Base-by-base conservation (phyloP, 2,888 invertebrate species). In the Pterostichus niger region DNA sequence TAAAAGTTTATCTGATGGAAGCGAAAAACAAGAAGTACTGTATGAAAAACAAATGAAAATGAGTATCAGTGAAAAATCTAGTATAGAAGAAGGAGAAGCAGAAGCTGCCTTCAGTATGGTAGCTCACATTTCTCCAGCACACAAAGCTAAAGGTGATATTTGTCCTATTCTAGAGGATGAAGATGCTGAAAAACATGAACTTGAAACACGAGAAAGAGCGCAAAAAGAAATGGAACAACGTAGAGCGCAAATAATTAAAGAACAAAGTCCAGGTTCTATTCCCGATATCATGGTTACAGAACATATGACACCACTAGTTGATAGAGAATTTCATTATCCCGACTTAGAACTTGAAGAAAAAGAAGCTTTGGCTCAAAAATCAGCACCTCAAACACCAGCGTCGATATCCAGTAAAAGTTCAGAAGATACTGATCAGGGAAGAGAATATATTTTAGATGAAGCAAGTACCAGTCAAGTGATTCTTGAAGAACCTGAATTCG, bases 401-500 rank as follows among this genome's bases (percentile, higher is more conserved):
- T 93, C 93, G 15, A 91, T 91, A 56, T 93, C 94, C 0, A 94
- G 93, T 86, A 93, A 93, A 88, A 93, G 93, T 86, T 93, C 94
- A 5, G 91, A 94, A 84, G 93, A 93, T 80, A 93, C 93, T 17
- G 93, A 94, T 85, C 93, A 93, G 88, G 93, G 93, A 10, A 89
- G 91, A 85, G 93, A 94, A 88, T 93, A 93, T 85, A 91, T 93
- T 73, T 87, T 94, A 84, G 93, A 93, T 86, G 92, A 93, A 83
- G 91, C 92, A 87, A 92, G 92, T 84, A 79, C 40, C n/a, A 56
- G 61, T 52, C 17, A 15, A 40, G 31, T 59, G 49, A 91, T 86
- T 59, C 92, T 91, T 54, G 93, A 93, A 89, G 92, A 93, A 81
- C 91, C 92, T 75, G 93, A 92, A 88, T 86, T 91, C 49, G 84